Evolutionary conservation across 2,888 invertebrate species (phyloP), one percentile per base, ranked within the genome.

Genomic region (Neuroscelio doddi): DNA sequence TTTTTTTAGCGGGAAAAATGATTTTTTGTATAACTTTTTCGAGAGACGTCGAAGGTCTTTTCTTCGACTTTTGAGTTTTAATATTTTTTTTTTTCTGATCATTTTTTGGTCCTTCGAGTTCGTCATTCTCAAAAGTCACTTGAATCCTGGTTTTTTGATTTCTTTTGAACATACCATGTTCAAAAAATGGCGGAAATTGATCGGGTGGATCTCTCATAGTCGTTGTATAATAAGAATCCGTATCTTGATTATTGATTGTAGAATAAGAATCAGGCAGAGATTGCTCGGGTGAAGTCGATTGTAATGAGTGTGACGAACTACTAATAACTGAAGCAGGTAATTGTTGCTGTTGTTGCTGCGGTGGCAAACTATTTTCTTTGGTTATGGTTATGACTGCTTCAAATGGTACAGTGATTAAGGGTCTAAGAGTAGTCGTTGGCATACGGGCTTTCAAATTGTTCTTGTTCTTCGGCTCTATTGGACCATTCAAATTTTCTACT

Each of bases 381-480:
- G 77, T 79, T 9, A 84, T 80, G 1, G 83, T 82, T 12, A 84
- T 80, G 16, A 75, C 68, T 0, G 84, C 84, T 36, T 84, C 82
- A 44, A 84, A 84, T 0, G 84, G 84, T 14, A 84, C 72, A 0
- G 80, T 77, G 8, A 83, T 69, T 1, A 80, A n/a, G 0, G 81
- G 77, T n/a, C 46, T 61, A 0, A 44, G 1, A 1, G 64, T 63
- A 1, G 51, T 41, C 0, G 50, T 16, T 7, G 24, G 10, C 3
- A 3, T 1, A 30, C 7, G 45, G 30, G 1, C 17, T 38, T 16
- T 42, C 50, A 36, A 17, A 32, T n/a, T n/a, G n/a, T n/a, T n/a
- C n/a, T n/a, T n/a, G n/a, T n/a, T n/a, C n/a, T n/a, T n/a, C n/a
- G n/a, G n/a, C n/a, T n/a, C n/a, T n/a, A n/a, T n/a, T 21, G 29